phyloP scores from a whole-genome alignment of 2,113 vertebrate genomes.

The Psophia crepitans region DNA sequence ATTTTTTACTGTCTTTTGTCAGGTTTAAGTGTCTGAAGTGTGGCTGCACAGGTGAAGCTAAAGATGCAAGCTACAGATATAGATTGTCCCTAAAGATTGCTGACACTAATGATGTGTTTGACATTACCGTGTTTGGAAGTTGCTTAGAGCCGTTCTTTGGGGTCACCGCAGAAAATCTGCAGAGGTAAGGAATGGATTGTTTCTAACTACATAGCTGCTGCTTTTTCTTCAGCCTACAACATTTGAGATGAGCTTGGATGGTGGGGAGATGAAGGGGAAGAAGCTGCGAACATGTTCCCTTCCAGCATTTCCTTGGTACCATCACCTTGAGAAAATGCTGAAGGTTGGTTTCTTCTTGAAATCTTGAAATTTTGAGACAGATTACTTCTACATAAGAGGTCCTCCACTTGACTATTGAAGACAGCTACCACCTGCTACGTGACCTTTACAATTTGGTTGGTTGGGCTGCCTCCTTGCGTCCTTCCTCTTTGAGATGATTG shows the following conservation, averaged over 20 bases:
- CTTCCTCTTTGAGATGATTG: neutral
- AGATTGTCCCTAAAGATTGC: constrained; percentile 76
- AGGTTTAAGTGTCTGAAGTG: constrained; percentile 78
- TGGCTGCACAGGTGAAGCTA: constrained; percentile 57
- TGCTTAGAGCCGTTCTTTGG: constrained; percentile 82
- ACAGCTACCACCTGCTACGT: neutral
- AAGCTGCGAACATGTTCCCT: neutral
- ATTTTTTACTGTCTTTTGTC: neutral
- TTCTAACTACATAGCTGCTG: neutral
- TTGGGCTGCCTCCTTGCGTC: neutral
- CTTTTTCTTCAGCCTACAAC: neutral
- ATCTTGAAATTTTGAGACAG: neutral
- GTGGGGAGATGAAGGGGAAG: neutral
- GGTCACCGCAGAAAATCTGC: constrained; percentile 70
- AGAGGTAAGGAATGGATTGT: constrained; percentile 67
- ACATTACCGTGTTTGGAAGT: constrained; percentile 79
- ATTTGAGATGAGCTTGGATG: neutral
- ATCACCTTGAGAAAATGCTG: neutral
- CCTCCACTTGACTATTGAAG: neutral
- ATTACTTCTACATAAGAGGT: neutral
- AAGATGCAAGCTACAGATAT: constrained; percentile 74
- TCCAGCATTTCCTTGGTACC: neutral
- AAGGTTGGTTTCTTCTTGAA: neutral
- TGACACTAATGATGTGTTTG: constrained; percentile 65
- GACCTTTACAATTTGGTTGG: neutral